Evolutionary conservation across 2,888 invertebrate genomes (phyloP), one percentile per base, ranked within the genome.

Genomic region (Zaprionus lineosus): DNA sequence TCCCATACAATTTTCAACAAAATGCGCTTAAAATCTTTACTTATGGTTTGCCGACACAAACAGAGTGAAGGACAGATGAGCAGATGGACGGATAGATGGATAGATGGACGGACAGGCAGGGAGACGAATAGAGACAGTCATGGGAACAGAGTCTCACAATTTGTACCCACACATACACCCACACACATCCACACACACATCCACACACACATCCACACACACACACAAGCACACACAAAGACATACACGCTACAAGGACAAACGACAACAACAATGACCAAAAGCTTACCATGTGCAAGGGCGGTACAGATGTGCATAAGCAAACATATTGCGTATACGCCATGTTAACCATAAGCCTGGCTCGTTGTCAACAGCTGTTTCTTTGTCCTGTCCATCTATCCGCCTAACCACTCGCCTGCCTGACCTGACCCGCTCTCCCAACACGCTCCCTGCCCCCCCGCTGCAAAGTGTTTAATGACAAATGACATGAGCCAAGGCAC

Each of bases 271-370:
- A 31, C 44, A 66, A 59, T 59, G 47, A 40, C 39, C 50, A 34
- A 68, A 57, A 51, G 51, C 55, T 61, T 57, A 60, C 56, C 60
- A 53, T 68, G 53, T 28, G 21, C 28, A 55, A 36, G 46, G 52
- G 12, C 39, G 44, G 37, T 57, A 43, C 51, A 65, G 50, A 60
- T 62, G 59, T 77, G 72, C 56, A 55, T 44, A 63, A 56, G 71
- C 71, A 84, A 82, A 84, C 74, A 86, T 68, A 81, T 85, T 86
- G 86, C 68, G 68, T 75, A 84, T 84, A 84, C 74, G 86, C 81
- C 75, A 84, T 83, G 86, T 86, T 78, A 81, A 63, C 86, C 84
- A 60, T 68, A 84, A 69, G 86, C 84, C 86, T 78, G 61, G 56
- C 84, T 68, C 84, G 61, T 76, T 86, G 77, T 72, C 74, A 77